phyloP scores from a whole-genome alignment of 2,888 invertebrate species.

The Xestia xanthographa region DNA sequence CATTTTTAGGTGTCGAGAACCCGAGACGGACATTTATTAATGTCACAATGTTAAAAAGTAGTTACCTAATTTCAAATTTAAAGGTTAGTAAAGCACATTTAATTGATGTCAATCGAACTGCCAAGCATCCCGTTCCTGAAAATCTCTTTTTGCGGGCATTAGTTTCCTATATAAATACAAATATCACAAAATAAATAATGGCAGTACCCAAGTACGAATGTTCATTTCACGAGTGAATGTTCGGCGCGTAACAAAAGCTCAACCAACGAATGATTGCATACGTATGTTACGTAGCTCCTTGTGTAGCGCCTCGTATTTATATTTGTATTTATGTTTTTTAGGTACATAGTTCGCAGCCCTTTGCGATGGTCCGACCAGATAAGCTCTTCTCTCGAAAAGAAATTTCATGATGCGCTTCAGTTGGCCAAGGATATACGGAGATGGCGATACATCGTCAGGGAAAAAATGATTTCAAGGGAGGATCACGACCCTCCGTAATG shows the following conservation, averaged over 20 bases:
- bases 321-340: not conserved
- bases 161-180: not conserved
- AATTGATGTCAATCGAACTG: not conserved
- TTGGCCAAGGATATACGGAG: no score
- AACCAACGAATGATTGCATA: not conserved
- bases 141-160: not conserved
- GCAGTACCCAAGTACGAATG: not conserved
- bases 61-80: not conserved
- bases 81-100: not conserved
- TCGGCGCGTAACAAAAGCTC: not conserved
- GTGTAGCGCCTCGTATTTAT: not conserved
- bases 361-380: no score
- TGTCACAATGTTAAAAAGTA: not conserved
- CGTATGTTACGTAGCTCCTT: not conserved
- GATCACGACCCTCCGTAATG: no score
- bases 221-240: not conserved
- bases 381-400: no score
- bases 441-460: no score
- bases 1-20: not conserved
- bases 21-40: not conserved
- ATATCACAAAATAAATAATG: not conserved
- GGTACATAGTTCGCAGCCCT: no score
- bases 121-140: not conserved
- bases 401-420: no score
- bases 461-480: no score